A percentile compares a stretch with the other conserved stretches of the same genome.
These are phyloP conservation scores for Chironomus riparius DNA, from an alignment of 2,888 invertebrate species.

Conservation along the genomic window DNA sequence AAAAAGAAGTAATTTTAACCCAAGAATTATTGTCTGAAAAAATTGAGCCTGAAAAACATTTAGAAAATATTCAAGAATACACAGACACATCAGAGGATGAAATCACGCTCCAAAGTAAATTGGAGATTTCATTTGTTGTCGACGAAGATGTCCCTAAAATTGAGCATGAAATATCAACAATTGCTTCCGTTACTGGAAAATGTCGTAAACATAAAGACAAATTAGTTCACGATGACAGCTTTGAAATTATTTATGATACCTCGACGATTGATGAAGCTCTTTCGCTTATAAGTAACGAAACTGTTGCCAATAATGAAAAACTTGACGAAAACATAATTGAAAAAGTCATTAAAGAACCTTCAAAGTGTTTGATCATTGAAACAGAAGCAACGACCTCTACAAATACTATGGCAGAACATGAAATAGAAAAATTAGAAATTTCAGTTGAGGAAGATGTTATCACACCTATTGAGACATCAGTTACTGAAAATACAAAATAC, in stretches of 20 bases:
- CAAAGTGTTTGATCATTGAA: neutral
- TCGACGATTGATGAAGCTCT: too few species aligned
- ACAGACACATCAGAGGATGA: slow-evolving; percentile 23
- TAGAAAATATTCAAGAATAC: slow-evolving; percentile 25
- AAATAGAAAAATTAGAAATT: neutral
- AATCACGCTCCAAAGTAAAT: slow-evolving; percentile 11
- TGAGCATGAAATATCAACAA: slow-evolving; percentile 20
- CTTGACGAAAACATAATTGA: neutral
- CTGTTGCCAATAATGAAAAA: neutral
- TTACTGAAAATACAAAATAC: too few species aligned
- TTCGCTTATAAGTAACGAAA: too few species aligned
- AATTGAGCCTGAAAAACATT: slow-evolving; percentile 8
- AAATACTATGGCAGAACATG: neutral
- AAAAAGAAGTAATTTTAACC: slow-evolving; percentile 11
- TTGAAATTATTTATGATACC: neutral
- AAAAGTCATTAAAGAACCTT: neutral
- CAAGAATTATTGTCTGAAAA: slow-evolving; percentile 8
- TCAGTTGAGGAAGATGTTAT: neutral
- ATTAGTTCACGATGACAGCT: neutral
- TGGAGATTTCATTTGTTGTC: slow-evolving; percentile 19
- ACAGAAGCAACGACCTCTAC: neutral
- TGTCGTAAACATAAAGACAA: neutral
- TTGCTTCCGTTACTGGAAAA: neutral
- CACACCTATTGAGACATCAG: too few species aligned
- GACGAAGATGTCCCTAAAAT: slow-evolving; percentile 16